phyloP scores from a whole-genome alignment of 2,888 invertebrate genomes.

The Agrochola lychnidis region DNA sequence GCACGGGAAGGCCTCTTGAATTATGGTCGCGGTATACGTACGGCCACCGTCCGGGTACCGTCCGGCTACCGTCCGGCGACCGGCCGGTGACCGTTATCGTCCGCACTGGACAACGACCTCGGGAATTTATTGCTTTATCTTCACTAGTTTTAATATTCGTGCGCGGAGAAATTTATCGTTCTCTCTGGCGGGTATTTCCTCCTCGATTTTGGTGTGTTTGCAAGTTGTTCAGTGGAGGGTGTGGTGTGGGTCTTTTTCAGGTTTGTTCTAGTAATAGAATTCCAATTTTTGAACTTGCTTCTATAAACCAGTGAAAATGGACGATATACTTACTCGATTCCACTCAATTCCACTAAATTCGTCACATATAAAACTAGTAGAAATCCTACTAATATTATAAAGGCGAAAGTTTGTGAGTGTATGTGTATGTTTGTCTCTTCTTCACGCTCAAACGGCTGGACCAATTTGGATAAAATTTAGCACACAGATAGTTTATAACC shows the following conservation, averaged over 20 bases:
- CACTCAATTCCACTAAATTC: neutral
- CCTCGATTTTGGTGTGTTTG: constrained; percentile 32
- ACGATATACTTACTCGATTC: no score
- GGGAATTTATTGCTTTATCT: constrained; percentile 65
- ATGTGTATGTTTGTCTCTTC: no score
- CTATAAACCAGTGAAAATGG: neutral
- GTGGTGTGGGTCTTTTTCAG: neutral
- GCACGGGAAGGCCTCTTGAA: constrained; percentile 54
- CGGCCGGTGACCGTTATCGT: constrained; percentile 58
- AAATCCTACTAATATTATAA: no score
- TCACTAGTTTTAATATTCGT: constrained; percentile 66
- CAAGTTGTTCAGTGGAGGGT: constrained; percentile 11
- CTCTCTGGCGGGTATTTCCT: constrained; percentile 39
- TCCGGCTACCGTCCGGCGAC: constrained; percentile 38
- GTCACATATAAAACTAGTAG: neutral
- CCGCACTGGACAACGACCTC: constrained; percentile 58
- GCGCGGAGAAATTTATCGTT: constrained; percentile 59
- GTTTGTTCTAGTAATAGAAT: neutral
- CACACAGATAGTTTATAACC: no score
- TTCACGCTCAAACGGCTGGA: no score
- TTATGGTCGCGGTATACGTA: constrained; percentile 59
- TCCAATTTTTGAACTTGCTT: neutral
- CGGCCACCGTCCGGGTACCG: constrained; percentile 33
- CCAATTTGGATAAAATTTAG: no score
- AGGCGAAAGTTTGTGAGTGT: no score